These are phyloP conservation scores for Axea sp. DNA, from an alignment of 2,888 invertebrate genomes.

Conservation along the genomic window DNA sequence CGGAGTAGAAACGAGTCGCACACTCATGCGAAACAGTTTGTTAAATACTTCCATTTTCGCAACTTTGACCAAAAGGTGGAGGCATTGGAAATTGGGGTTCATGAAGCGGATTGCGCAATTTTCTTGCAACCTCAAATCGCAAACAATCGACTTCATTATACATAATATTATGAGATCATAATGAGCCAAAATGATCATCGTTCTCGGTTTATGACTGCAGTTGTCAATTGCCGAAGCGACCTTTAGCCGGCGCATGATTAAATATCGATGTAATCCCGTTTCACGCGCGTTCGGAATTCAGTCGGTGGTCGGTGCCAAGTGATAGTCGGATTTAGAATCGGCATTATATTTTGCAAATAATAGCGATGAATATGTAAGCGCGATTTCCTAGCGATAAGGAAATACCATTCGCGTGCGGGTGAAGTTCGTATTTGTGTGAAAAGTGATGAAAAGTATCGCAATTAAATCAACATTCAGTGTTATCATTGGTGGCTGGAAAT, in stretches of 20 bases:
- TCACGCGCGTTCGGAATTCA: slow-evolving; percentile 7
- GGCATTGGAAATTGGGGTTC: too few relatives aligned
- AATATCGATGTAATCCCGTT: slow-evolving; percentile 37
- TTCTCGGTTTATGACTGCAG: slow-evolving; percentile 26
- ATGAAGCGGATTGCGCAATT: slow-evolving; percentile 14
- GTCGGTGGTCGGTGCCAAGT: slow-evolving; percentile 6
- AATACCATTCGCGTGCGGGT: too few relatives aligned
- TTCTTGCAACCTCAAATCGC: slow-evolving; percentile 9
- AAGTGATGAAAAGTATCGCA: too few relatives aligned
- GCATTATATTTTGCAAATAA: slow-evolving; percentile 44
- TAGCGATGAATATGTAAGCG: too few relatives aligned
- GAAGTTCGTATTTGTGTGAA: too few relatives aligned
- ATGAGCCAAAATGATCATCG: slow-evolving; percentile 44
- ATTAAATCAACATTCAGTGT: too few relatives aligned
- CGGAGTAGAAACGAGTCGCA: too few relatives aligned
- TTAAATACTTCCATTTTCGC: too few relatives aligned
- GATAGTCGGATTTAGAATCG: slow-evolving; percentile 24
- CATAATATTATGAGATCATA: slow-evolving; percentile 44
- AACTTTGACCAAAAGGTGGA: too few relatives aligned
- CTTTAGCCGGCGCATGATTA: slow-evolving; percentile 27
- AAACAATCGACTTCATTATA: slow-evolving; percentile 36
- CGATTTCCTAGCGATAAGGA: too few relatives aligned
- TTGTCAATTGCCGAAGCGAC: slow-evolving; percentile 33
- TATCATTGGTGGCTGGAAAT: too few relatives aligned
- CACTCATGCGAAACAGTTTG: too few relatives aligned